phyloP scores from a whole-genome alignment of 2,888 invertebrate genomes.

The Catocala fraxini region DNA sequence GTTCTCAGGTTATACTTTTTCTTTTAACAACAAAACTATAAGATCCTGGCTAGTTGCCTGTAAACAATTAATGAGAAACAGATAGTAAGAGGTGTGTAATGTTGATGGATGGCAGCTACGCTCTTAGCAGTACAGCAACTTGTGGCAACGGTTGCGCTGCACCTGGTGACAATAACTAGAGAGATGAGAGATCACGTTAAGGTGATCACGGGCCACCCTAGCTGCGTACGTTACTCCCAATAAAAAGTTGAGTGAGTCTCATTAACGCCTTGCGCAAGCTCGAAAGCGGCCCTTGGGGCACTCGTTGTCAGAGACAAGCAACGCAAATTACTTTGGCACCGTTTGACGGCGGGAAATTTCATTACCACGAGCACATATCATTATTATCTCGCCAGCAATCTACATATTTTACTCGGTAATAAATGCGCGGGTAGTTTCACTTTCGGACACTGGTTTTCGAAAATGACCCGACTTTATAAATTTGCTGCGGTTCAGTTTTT shows the following conservation, averaged over 20 bases:
- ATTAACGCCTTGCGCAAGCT: constrained; percentile 85
- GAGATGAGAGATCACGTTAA: constrained; percentile 17
- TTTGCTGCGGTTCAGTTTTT: constrained; percentile 70
- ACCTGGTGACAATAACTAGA: constrained; percentile 5
- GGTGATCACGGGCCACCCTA: constrained; percentile 55
- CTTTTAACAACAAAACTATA: constrained; percentile 17
- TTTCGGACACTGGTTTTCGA: constrained; percentile 86
- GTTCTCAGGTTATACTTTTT: no score
- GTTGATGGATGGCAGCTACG: no score
- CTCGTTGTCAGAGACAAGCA: constrained; percentile 84
- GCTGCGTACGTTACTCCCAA: constrained; percentile 72
- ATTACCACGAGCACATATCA: constrained; percentile 88
- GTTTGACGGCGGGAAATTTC: constrained; percentile 88
- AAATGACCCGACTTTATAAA: constrained; percentile 85
- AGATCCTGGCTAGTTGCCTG: not conserved
- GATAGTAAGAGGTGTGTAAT: no score
- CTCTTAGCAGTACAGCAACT: not conserved
- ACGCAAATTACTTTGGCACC: constrained; percentile 88
- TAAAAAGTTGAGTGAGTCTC: constrained; percentile 78
- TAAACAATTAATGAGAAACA: not conserved
- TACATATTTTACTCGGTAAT: constrained; percentile 87
- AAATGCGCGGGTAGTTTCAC: constrained; percentile 87
- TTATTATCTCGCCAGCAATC: constrained; percentile 87
- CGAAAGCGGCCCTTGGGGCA: constrained; percentile 86
- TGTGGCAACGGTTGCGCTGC: not conserved